Evolutionary conservation across 2,797 vertebrate genomes (phyloP), one percentile per base, ranked within the genome.

Genomic region (Rhinoraja longicauda): DNA sequence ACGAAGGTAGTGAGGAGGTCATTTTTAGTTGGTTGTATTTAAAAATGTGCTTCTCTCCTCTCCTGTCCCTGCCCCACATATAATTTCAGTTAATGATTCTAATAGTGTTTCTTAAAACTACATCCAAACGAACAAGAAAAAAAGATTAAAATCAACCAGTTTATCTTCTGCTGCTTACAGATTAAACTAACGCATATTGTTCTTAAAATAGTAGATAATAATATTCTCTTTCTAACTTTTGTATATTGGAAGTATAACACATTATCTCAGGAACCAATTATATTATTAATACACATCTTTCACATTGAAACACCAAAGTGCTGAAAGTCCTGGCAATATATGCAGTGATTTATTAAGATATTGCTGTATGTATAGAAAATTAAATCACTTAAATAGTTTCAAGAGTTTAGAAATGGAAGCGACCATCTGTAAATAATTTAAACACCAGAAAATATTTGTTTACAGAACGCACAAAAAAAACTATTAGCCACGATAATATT

Each of bases 281-380:
- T 92, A 90, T 90, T 86, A 26, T 72, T 90, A 70, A 36, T 70
- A 90, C 64, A 90, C 12, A 84, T 21, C 90, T 53, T 75, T 92
- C 67, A 45, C 39, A 67, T 21, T 53, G 39, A 92, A 92, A 92
- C 70, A 92, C 53, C 70, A 75, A 92, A 21, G 26, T 53, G 67
- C 75, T 75, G 70, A 75, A 73, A 73, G 15, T 75, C 24, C 90
- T 53, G 70, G 90, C n/a, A 36, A 72, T 92, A 90, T 70, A 91
- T 73, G 39, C 45, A 29, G 64, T 29, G 36, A 53, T 29, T 73
- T 91, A 10, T 73, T 91, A 72, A 12, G 24, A 10, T 53, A 75
- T 92, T 91, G 70, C 90, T 73, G 19, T 29, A 45, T 45, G 39
- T 57, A 92, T 75, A 24, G 59, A 92, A 73, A 53, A 92, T 92